These are phyloP conservation scores for Andricus curvator DNA, from an alignment of 2,888 invertebrate genomes.

Conservation along the genomic window DNA sequence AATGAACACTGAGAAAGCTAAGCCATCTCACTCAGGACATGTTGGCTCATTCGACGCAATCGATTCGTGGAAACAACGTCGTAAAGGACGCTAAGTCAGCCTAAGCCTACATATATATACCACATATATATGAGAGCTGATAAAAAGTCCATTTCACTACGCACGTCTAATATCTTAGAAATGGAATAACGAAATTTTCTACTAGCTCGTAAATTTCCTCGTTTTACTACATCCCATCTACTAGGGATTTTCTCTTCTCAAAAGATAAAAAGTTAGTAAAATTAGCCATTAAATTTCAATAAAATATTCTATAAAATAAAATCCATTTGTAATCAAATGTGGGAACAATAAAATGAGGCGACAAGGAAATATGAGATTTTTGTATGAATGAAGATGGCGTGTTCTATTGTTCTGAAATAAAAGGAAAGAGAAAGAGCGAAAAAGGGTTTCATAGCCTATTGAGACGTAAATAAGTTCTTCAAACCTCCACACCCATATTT, in stretches of 20 bases:
- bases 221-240: constrained; percentile 30
- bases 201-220: constrained; percentile 19
- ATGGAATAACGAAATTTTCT: constrained; percentile 31
- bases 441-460: no score
- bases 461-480: no score
- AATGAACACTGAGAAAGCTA: constrained; percentile 6
- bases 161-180: constrained; percentile 30
- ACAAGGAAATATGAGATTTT: no score
- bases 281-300: constrained; percentile 5
- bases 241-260: background rate
- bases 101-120: background rate
- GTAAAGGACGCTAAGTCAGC: constrained; percentile 26
- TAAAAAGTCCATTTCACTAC: constrained; percentile 27
- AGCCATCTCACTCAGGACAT: constrained; percentile 25
- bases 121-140: background rate
- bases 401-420: no score
- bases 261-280: background rate
- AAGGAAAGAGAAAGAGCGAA: no score
- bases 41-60: constrained; percentile 29
- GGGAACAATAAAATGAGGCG: no score
- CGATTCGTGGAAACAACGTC: constrained; percentile 37
- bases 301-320: constrained; percentile 11
- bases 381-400: no score
- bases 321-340: background rate
- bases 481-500: no score